Base-by-base conservation (phyloP, 2,888 invertebrate species). In the Phengaris alcon region DNA sequence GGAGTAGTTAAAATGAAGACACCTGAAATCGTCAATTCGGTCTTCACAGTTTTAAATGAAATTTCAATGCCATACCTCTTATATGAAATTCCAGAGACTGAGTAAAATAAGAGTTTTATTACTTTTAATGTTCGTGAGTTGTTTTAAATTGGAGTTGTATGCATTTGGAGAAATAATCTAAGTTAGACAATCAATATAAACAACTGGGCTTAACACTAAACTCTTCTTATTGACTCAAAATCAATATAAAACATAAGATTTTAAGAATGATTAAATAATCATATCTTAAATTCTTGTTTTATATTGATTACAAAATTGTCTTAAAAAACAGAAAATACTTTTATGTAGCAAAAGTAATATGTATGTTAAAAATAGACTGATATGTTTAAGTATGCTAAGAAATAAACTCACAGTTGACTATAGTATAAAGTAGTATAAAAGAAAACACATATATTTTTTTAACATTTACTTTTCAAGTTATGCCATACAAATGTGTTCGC, bases 391-490 rank as follows among this genome's bases (percentile, higher is more conserved):
- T 55, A 5, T n/a, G n/a, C 6, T n/a, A n/a, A 13, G 4, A 6
- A 55, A 55, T n/a, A 5, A 55, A 13, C 55, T 55, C 6, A 57
- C 8, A 15, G 15, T 15, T 3, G 9, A 55, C 6, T 12, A 57
- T 15, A 57, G 9, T 15, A 6, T 64, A 35, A 64, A 44, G 12
- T 64, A 7, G 35, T 35, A 12, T 64, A 44, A 59, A 64, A 44
- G 13, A 79, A 82, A 79, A 80, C 79, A 80, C 75, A 68, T 74
- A 78, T 79, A 79, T 82, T 85, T 90, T 92, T 91, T 89, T 84
- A 89, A 93, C 91, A 91, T 93, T 93, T 93, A 93, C 88, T 93
- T 90, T 88, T 91, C 91, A 92, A 93, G 92, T 90, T 90, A 93
- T 90, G 89, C 88, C 88, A 90, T 93, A 93, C 89, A 92, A 90